Percentiles rank a stretch among this genome's conserved stretches.
These are phyloP conservation scores for Vimba vimba DNA, from an alignment of 2,113 vertebrate genomes.

Conservation along the genomic window DNA sequence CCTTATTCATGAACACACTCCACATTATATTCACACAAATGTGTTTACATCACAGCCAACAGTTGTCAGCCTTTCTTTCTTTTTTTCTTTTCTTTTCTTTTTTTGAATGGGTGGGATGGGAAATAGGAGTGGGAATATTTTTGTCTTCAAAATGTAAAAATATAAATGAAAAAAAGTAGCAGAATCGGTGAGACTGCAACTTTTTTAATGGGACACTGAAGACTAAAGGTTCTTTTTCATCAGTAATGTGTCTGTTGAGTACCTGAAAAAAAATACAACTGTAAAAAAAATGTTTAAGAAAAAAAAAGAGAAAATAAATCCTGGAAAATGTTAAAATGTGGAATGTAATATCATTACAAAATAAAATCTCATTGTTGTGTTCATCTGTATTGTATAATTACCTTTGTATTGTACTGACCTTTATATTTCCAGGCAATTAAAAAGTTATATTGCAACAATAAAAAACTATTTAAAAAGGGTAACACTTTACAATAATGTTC, in stretches of 20 bases:
- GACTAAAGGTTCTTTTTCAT: slow-evolving; percentile 66
- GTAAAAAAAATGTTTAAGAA: slow-evolving; percentile 28
- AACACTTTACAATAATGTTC: not conserved
- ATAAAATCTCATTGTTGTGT: slow-evolving; percentile 76
- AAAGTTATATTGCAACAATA: not conserved
- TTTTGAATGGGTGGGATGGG: slow-evolving; percentile 5
- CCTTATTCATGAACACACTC: not conserved
- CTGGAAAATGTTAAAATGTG: slow-evolving; percentile 74
- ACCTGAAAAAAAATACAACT: slow-evolving; percentile 56
- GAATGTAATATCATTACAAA: slow-evolving; percentile 76
- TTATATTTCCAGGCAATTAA: not conserved
- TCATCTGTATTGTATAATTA: slow-evolving; percentile 61
- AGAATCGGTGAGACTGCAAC: slow-evolving; percentile 63
- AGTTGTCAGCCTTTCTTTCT: slow-evolving; percentile 6
- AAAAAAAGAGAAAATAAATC: slow-evolving; percentile 51
- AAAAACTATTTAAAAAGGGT: not conserved
- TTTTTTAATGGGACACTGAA: slow-evolving; percentile 59
- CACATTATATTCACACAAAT: slow-evolving; percentile 6
- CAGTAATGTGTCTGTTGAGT: slow-evolving; percentile 74
- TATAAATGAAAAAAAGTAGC: slow-evolving; percentile 55
- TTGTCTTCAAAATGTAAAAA: slow-evolving; percentile 25
- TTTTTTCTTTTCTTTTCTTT: not conserved
- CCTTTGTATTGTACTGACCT: not conserved
- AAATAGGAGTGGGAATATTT: slow-evolving; percentile 33
- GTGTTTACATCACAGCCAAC: slow-evolving; percentile 54